Base-by-base conservation (phyloP, 2,797 vertebrate species). In the Balearica regulorum region DNA sequence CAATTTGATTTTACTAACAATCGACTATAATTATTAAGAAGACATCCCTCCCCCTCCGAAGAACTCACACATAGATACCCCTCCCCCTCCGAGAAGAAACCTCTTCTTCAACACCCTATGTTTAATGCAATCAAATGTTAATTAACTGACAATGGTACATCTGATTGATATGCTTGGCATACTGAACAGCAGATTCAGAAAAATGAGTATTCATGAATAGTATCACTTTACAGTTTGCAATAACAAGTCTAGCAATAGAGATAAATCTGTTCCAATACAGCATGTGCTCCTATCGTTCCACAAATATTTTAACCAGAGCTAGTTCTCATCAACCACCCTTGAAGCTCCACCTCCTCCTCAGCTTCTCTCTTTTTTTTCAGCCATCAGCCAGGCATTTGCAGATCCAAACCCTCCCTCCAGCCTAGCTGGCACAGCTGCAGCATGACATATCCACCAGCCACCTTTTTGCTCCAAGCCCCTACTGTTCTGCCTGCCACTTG, bases 41-140 rank as follows among this genome's bases (percentile, higher is more conserved):
- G 33, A 86, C 12, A 75, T 48, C 22, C 58, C 58, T 77, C 31
- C 49, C 18, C 51, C 37, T 72, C 37, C 41, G 72, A 84, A 95
- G 87, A 83, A 93, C 73, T 82, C 91, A 86, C 48, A 79, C 26
- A 66, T 53, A 86, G 76, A 72, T 78, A 65, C 35, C 55, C 75
- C 73, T 90, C 90, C 95, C 58, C 71, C 73, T 82, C 55, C 0
- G 1, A 90, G 75, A 87, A 96, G 69, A 90, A 95, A 91, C 60
- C 81, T 89, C 64, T 72, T 92, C 68, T 93, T 81, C 54, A 90
- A 81, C 87, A 93, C 54, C 48, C 91, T 82, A 44, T 91, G 78
- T 91, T 95, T 96, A 95, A 87, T 88, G 91, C 83, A 97, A 97
- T 96, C 90, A 95, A 84, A 96, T 92, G 91, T 93, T 94, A 97